phyloP scores from a whole-genome alignment of 2,113 vertebrate species.

The Mandrillus leucophaeus region DNA sequence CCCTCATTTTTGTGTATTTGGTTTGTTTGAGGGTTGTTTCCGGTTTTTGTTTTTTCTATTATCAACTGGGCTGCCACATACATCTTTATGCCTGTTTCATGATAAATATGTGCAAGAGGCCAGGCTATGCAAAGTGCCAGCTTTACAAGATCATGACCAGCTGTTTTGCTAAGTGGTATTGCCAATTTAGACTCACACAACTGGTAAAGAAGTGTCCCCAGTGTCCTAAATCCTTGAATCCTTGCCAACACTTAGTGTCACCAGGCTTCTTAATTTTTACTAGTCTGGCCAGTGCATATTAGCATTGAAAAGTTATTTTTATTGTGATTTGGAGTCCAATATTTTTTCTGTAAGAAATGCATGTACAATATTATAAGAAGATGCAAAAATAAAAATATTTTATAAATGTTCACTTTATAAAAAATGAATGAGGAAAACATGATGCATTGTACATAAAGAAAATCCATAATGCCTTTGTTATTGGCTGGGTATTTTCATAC shows the following conservation, averaged over 20 bases:
- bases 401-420: neutral
- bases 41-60: neutral
- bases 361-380: neutral
- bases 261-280: neutral
- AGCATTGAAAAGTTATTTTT: neutral
- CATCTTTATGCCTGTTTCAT: neutral
- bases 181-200: neutral
- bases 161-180: neutral
- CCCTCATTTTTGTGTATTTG: neutral
- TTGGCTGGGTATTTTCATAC: constrained; percentile 8
- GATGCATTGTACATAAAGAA: neutral
- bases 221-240: constrained; percentile 1
- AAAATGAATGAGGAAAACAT: neutral
- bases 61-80: neutral
- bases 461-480: neutral
- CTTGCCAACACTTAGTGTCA: neutral
- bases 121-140: neutral
- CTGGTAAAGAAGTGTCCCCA: neutral
- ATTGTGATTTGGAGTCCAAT: neutral
- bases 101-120: neutral
- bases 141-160: constrained; percentile 5
- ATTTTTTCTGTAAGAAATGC: neutral
- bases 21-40: neutral
- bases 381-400: neutral
- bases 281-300: neutral